phyloP scores from a whole-genome alignment of 2,797 vertebrate genomes.

The Diglossa cyanea region DNA sequence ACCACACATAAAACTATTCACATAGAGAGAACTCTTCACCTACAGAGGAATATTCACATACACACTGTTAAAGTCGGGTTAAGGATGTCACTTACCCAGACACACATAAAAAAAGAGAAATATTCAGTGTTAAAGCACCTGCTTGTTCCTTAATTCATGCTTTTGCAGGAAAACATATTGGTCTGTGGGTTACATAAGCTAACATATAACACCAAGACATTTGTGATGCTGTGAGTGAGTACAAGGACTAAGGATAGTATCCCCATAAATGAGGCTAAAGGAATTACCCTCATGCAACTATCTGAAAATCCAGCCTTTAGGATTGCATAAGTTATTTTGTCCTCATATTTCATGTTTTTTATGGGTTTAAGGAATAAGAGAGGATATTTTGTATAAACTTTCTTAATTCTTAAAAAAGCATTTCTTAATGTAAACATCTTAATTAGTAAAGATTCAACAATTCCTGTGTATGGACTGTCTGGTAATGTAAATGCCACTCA shows the following conservation, averaged over 20 bases:
- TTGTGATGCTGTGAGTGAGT: neutral
- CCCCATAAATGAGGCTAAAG: slow-evolving; percentile 29
- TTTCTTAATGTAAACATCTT: neutral
- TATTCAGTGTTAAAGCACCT: slow-evolving; percentile 48
- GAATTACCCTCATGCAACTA: neutral
- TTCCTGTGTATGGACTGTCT: neutral
- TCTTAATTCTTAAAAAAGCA: neutral
- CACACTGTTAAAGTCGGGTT: slow-evolving; percentile 50
- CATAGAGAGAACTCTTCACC: slow-evolving; percentile 41
- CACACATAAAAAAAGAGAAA: neutral
- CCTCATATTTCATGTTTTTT: neutral
- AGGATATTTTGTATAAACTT: neutral
- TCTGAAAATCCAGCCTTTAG: neutral
- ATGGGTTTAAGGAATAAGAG: neutral
- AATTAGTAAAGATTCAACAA: neutral
- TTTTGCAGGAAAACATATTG: slow-evolving; percentile 53
- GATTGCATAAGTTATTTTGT: neutral
- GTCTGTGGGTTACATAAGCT: slow-evolving; percentile 46
- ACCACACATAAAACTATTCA: slow-evolving; percentile 33
- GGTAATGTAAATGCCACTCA: neutral
- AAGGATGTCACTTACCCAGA: slow-evolving; percentile 39
- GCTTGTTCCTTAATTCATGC: slow-evolving; percentile 47
- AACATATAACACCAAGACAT: slow-evolving; percentile 58
- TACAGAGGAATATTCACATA: slow-evolving; percentile 40
- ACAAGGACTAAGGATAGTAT: slow-evolving; percentile 45